Conservation (phyloP, 2,888 invertebrate species). For the Pantelozetes paolii region DNA sequence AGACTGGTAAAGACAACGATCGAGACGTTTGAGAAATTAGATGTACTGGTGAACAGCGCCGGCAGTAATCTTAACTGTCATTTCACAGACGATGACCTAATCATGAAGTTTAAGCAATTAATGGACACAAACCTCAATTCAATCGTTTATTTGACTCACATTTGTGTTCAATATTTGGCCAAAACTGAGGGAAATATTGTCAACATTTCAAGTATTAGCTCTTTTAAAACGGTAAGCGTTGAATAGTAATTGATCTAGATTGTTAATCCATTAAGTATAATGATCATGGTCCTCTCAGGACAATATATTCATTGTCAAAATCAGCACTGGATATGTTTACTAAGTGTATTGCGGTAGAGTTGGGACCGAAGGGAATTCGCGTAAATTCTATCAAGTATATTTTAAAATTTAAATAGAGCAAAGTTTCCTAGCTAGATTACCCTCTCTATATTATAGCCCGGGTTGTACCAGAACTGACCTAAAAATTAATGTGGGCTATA, state of each 20-base stretch:
- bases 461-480: not conserved
- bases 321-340: not conserved
- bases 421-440: too few species aligned
- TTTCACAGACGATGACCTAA: too few species aligned
- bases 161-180: constrained; percentile 38
- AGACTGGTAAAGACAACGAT: constrained; percentile 34
- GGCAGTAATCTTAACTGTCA: too few species aligned
- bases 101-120: too few species aligned
- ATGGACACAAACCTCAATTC: constrained; percentile 27
- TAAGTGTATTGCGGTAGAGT: not conserved
- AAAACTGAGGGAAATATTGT: constrained; percentile 40
- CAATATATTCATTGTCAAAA: not conserved
- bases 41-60: constrained; percentile 42
- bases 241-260: not conserved
- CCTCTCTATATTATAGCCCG: not conserved
- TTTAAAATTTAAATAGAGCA: not conserved
- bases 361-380: constrained; percentile 26
- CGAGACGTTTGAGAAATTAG: constrained; percentile 17
- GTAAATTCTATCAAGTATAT: constrained; percentile 33
- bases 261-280: not conserved
- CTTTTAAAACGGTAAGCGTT: constrained; percentile 20
- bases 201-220: constrained; percentile 29
- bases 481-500: not conserved
- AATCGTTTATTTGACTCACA: constrained; percentile 30
- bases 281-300: not conserved